These are phyloP conservation scores for Paratilapia polleni DNA, from an alignment of 2,113 vertebrate species.

Conservation along the genomic window DNA sequence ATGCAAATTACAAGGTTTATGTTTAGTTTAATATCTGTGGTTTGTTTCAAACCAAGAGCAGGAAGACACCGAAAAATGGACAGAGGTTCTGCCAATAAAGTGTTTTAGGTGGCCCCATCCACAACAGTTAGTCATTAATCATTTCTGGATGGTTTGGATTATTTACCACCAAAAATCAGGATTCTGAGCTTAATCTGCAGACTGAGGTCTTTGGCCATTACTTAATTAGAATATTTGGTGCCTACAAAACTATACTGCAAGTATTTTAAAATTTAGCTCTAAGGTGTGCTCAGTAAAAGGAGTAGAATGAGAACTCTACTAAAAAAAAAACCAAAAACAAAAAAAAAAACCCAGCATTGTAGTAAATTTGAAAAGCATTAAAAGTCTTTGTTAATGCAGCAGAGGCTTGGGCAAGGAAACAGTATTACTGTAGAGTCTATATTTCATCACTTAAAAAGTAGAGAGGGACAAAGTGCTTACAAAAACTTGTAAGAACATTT, in stretches of 20 bases:
- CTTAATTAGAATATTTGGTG: background rate
- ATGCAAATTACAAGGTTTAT: background rate
- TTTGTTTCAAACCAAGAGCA: background rate
- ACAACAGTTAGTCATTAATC: background rate
- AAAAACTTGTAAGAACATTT: background rate
- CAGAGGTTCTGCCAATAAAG: background rate
- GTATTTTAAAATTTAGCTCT: no score
- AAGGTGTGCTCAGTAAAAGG: no score
- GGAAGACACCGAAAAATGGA: background rate
- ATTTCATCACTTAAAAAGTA: background rate
- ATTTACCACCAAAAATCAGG: background rate
- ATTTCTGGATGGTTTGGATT: background rate
- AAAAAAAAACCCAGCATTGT: no score
- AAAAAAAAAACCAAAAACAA: background rate
- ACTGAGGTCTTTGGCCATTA: background rate
- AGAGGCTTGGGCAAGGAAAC: background rate
- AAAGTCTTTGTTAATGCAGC: no score
- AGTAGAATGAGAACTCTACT: background rate
- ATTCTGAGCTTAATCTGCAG: background rate
- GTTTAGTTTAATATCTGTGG: background rate
- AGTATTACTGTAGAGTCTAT: background rate
- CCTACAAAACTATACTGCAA: background rate
- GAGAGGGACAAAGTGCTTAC: background rate
- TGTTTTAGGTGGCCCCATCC: background rate
- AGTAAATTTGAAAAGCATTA: background rate